Conservation (phyloP, 2,113 vertebrate species). For the Trochalopteron elliotii region DNA sequence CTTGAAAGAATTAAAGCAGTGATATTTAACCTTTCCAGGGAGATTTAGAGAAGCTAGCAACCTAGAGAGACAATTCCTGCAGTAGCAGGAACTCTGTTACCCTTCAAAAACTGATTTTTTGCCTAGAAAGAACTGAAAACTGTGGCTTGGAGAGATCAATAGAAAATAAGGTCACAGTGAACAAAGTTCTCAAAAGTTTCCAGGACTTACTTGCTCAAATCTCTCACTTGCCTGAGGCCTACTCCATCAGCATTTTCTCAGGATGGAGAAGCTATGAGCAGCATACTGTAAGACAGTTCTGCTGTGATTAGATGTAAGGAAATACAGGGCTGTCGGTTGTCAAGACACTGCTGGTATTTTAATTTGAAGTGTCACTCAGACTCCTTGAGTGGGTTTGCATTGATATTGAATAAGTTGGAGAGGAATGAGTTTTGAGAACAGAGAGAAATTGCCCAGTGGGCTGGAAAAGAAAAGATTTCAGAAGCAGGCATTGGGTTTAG, state of each 20-base stretch:
- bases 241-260: conserved; percentile 34
- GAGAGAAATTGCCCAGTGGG: background rate
- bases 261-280: background rate
- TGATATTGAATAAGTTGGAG: conserved; percentile 31
- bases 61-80: background rate
- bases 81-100: background rate
- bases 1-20: background rate
- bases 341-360: conserved; percentile 21
- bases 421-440: background rate
- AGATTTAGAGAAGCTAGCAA: background rate
- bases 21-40: background rate
- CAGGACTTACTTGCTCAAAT: background rate
- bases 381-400: conserved; percentile 10
- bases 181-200: conserved; percentile 43
- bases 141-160: background rate
- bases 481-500: background rate
- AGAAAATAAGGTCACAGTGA: conserved; percentile 30
- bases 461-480: background rate
- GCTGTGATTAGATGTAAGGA: conserved; percentile 15
- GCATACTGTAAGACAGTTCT: background rate
- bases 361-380: conserved; percentile 49
- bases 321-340: background rate
- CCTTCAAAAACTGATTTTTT: conserved; percentile 1
- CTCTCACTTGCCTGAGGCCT: conserved; percentile 31
- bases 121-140: background rate